These are phyloP conservation scores for Varroa destructor DNA, from an alignment of 1,140 invertebrate genomes.

Conservation along the genomic window DNA sequence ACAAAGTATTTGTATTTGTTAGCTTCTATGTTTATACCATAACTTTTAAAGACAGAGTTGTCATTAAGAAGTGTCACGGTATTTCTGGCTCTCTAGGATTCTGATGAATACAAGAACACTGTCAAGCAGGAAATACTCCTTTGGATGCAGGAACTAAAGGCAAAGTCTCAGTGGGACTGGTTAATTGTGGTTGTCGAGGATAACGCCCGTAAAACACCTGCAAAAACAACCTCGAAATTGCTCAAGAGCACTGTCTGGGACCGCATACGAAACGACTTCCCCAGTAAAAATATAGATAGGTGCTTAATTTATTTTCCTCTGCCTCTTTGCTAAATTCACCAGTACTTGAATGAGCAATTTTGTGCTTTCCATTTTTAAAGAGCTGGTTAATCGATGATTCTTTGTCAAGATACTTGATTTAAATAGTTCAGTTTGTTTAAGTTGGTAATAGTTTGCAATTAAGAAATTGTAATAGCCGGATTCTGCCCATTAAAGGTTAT, in stretches of 20 bases:
- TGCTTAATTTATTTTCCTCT: conserved; percentile 36
- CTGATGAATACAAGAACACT: conserved; percentile 71
- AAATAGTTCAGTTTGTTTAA: conserved; percentile 14
- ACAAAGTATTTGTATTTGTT: too few relatives aligned
- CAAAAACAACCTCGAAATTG: conserved; percentile 61
- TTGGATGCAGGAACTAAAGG: conserved; percentile 65
- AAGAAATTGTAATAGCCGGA: background rate
- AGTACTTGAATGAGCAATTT: conserved; percentile 5
- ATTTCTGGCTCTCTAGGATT: conserved; percentile 50
- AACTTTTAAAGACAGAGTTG: too few relatives aligned
- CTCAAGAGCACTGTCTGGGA: conserved; percentile 82
- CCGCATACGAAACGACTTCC: conserved; percentile 85
- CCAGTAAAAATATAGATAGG: conserved; percentile 68
- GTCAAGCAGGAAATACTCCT: conserved; percentile 71
- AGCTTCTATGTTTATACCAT: too few relatives aligned
- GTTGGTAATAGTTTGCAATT: conserved; percentile 5
- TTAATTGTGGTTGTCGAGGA: conserved; percentile 82
- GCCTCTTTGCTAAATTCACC: conserved; percentile 6
- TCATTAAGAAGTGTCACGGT: too few relatives aligned
- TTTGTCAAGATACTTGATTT: conserved; percentile 26
- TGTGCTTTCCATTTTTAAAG: background rate
- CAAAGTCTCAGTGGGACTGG: conserved; percentile 70
- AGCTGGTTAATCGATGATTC: background rate
- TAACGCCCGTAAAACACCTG: conserved; percentile 64
- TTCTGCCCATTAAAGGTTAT: too few relatives aligned